Conservation (phyloP, 2,113 vertebrate genomes). For the Pseudorhombus dupliciocellatus region DNA sequence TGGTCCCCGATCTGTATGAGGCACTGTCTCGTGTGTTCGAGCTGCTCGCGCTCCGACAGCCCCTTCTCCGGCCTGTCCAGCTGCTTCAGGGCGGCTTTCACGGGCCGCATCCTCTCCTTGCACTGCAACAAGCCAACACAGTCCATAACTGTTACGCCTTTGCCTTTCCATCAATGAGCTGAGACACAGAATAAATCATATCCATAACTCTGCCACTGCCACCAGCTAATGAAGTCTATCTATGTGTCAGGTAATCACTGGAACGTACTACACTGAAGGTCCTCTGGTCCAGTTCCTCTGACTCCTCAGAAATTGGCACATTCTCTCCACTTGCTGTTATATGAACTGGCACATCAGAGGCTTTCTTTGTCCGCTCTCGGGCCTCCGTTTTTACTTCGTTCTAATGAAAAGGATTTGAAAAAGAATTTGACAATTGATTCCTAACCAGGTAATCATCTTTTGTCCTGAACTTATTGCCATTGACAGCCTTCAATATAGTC, state of each 20-base stretch:
- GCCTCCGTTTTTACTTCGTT: constrained; percentile 86
- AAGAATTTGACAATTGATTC: neutral
- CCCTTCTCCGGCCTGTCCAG: constrained; percentile 97
- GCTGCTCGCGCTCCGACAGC: constrained; percentile 96
- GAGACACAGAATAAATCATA: neutral
- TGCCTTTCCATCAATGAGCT: neutral
- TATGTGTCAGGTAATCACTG: neutral
- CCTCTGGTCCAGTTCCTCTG: constrained; percentile 97
- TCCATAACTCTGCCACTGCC: too few relatives aligned
- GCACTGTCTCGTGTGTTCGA: constrained; percentile 96
- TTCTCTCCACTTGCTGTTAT: constrained; percentile 89
- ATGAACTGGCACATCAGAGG: constrained; percentile 86
- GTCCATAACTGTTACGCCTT: neutral
- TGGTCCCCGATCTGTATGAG: constrained; percentile 99
- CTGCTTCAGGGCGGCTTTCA: constrained; percentile 97
- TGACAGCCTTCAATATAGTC: neutral
- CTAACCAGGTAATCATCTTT: neutral
- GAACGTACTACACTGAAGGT: constrained; percentile 94
- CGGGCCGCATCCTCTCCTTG: constrained; percentile 98
- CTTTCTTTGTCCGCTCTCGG: constrained; percentile 89
- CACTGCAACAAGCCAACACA: constrained; percentile 81
- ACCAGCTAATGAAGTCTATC: neutral
- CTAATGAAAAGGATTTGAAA: constrained; percentile 64
- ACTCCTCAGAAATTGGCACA: constrained; percentile 89
- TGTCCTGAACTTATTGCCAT: too few relatives aligned